Conservation (phyloP, 2,797 vertebrate genomes). For the Enteromius afrohamiltoni region DNA sequence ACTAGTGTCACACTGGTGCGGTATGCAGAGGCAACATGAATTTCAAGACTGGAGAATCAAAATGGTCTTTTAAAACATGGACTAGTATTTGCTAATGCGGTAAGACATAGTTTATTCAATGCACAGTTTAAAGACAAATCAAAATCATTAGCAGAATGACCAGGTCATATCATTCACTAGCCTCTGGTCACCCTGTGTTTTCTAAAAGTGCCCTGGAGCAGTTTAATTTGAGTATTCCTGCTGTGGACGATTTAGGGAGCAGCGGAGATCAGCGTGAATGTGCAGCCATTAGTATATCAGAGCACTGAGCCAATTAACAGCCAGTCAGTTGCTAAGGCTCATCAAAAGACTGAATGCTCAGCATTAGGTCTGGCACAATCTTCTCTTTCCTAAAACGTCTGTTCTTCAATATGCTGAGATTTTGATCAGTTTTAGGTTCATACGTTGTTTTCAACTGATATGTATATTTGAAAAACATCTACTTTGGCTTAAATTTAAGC, state of each 20-base stretch:
- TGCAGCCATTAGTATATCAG: slow-evolving; percentile 48
- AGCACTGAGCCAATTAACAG: slow-evolving; percentile 43
- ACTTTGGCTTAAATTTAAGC: not conserved
- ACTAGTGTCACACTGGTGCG: not conserved
- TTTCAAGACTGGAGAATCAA: not conserved
- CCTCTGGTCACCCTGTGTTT: not conserved
- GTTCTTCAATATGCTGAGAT: not conserved
- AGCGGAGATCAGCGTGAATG: slow-evolving; percentile 17
- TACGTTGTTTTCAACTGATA: not conserved
- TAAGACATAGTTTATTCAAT: not conserved
- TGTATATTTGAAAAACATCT: not conserved
- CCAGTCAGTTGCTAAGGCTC: slow-evolving; percentile 24
- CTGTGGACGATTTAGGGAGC: not conserved
- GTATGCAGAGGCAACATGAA: not conserved
- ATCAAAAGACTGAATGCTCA: slow-evolving; percentile 17
- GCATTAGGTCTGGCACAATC: not conserved
- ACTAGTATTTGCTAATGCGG: not conserved
- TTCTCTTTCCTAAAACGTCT: not conserved
- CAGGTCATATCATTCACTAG: not conserved
- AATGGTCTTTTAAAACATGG: not conserved
- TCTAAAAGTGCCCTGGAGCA: slow-evolving; percentile 27
- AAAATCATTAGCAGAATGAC: slow-evolving; percentile 17
- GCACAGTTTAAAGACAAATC: not conserved
- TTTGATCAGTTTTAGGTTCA: not conserved
- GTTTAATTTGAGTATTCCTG: slow-evolving; percentile 27